Evolutionary conservation across 2,888 invertebrate genomes (phyloP).

Genomic region (Agapostemon virescens): DNA sequence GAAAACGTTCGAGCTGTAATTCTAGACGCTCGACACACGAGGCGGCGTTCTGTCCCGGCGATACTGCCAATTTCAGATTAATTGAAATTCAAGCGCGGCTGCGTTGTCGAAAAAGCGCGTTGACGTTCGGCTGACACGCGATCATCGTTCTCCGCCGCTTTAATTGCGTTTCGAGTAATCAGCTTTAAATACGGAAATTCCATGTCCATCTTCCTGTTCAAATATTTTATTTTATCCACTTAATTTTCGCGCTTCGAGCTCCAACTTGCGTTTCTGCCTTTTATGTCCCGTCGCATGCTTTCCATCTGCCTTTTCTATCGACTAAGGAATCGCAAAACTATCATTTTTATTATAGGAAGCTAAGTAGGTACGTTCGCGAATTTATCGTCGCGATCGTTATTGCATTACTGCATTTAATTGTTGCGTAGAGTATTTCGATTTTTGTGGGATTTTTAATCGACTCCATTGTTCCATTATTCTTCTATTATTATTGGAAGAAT

Average conservation of each 20-base stretch:
- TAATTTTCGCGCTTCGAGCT: background rate
- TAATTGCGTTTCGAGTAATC: constrained; percentile 17
- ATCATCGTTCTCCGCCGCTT: background rate
- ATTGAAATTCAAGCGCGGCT: constrained; percentile 36
- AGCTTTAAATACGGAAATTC: constrained; percentile 3
- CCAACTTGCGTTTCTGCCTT: background rate
- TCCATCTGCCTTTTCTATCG: too few species aligned
- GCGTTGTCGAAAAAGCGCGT: background rate
- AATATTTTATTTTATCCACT: background rate
- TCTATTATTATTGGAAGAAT: too few species aligned
- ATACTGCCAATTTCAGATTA: constrained; percentile 35
- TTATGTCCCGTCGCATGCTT: too few species aligned
- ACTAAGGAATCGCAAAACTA: too few species aligned
- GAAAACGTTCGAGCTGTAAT: constrained; percentile 19
- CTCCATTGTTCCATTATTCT: background rate
- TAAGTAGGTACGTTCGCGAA: background rate
- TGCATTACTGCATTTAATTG: background rate
- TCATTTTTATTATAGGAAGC: too few species aligned
- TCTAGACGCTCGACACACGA: constrained; percentile 30
- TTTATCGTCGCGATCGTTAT: too few species aligned
- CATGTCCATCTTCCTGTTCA: background rate
- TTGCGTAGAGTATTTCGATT: background rate
- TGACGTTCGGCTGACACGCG: background rate
- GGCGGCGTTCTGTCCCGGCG: constrained; percentile 22
- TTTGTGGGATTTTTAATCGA: too few species aligned